These are phyloP conservation scores for Narcine bancroftii DNA, from an alignment of 2,113 vertebrate genomes.

Conservation along the genomic window DNA sequence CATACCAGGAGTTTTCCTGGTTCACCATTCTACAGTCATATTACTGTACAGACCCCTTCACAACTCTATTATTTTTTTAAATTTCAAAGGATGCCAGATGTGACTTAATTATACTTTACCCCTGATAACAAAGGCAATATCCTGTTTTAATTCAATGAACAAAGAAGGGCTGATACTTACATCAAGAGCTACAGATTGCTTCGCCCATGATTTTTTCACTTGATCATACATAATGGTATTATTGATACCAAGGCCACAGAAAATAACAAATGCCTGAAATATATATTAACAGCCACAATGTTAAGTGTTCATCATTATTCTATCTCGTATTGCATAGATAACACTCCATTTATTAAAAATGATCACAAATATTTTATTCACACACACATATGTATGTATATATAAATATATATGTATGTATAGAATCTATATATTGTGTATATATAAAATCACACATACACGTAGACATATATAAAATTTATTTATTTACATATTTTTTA, in stretches of 20 bases:
- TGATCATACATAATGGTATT: slow-evolving; percentile 99
- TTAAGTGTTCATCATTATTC: not conserved
- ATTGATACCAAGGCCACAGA: slow-evolving; percentile 97
- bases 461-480: too few species aligned
- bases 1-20: not conserved
- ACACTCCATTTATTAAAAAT: not conserved
- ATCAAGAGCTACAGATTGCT: slow-evolving; percentile 95
- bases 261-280: slow-evolving; percentile 93
- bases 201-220: slow-evolving; percentile 99
- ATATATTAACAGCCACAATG: slow-evolving; percentile 37
- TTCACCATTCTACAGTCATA: not conserved
- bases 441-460: too few species aligned
- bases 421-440: too few species aligned
- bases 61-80: not conserved
- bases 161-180: slow-evolving; percentile 58
- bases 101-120: not conserved
- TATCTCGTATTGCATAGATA: not conserved
- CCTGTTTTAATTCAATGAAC: not conserved
- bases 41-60: not conserved
- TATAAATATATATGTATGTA: too few species aligned
- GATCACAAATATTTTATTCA: not conserved
- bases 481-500: too few species aligned
- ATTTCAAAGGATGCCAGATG: not conserved
- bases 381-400: not conserved
- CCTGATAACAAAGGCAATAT: not conserved